phyloP scores from a whole-genome alignment of 2,888 invertebrate genomes.

The Leuctra nigra region DNA sequence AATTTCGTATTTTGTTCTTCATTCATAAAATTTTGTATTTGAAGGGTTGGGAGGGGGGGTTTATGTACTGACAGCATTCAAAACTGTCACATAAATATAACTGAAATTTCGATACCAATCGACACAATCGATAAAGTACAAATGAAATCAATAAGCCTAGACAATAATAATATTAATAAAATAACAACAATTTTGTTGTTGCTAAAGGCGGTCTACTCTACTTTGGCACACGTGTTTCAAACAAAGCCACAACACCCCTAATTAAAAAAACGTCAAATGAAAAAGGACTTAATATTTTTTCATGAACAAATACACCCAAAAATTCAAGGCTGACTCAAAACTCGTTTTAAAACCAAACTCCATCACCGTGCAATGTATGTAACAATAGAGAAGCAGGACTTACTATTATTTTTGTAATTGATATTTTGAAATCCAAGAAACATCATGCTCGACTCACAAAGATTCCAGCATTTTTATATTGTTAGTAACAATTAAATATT shows the following conservation, averaged over 20 bases:
- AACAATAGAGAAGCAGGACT: neutral
- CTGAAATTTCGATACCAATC: too few relatives aligned
- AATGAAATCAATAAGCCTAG: too few relatives aligned
- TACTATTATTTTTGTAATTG: neutral
- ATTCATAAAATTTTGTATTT: too few relatives aligned
- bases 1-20: too few relatives aligned
- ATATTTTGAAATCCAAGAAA: neutral
- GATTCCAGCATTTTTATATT: neutral
- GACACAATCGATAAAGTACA: too few relatives aligned
- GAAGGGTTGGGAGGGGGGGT: too few relatives aligned
- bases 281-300: neutral
- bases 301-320: slow-evolving; percentile 10
- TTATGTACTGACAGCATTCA: too few relatives aligned
- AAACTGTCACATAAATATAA: too few relatives aligned
- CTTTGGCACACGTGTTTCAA: slow-evolving; percentile 4
- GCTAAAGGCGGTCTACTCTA: neutral
- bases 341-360: slow-evolving; percentile 22
- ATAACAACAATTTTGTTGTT: too few relatives aligned
- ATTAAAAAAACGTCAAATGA: slow-evolving; percentile 1
- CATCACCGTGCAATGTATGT: slow-evolving; percentile 25
- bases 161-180: too few relatives aligned
- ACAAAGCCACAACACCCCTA: slow-evolving; percentile 12
- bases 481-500: neutral
- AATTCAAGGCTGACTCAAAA: neutral
- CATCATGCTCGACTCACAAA: slow-evolving; percentile 7